Evolutionary conservation across 1,140 invertebrate species (phyloP), one percentile per base, ranked within the genome.

Genomic region (Hestina assimilis): DNA sequence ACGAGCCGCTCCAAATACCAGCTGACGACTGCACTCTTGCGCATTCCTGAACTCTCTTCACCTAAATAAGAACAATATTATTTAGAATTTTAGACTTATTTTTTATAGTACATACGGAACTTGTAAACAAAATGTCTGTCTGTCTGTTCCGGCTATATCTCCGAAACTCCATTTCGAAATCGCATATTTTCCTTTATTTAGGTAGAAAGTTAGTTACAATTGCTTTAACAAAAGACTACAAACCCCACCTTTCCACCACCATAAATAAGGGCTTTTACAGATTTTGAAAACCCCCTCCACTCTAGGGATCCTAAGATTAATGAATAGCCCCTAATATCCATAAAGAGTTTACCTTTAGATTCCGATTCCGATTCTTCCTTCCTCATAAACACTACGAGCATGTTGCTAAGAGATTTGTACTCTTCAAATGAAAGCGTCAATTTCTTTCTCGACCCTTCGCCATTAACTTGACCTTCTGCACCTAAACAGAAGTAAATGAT

Each of bases 1-100:
- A 95, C 93, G 59, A 98, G 93, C 79, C 96, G 93, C 77, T 96
- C 94, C 38, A 99, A 89, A 89, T 99, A 99, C 98, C 98, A 99
- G 59, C 94, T 94, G 19, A 99, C 92, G 0, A 99, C 89, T 52
- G 97, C 95, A 64, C 93, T 95, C 63, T 94, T 93, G 56, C 90
- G 92, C 60, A 97, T 91, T 7, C 96, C 96, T 31, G 79, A 67
- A 40, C 75, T 79, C 29, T 83, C 83, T 41, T 79, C 73, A 14
- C 79, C 83, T 83, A 43, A 6, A 48, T 52, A 41, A 9, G n/a
- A n/a, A n/a, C n/a, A n/a, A 20, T 46, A 51, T 12, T 9, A n/a
- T n/a, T n/a, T n/a, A n/a, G n/a, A n/a, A n/a, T n/a, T n/a, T n/a
- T n/a, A n/a, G n/a, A n/a, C n/a, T n/a, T n/a, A n/a, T n/a, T n/a